These are phyloP conservation scores for Chauna torquata DNA, from an alignment of 2,113 vertebrate genomes.

Conservation along the genomic window DNA sequence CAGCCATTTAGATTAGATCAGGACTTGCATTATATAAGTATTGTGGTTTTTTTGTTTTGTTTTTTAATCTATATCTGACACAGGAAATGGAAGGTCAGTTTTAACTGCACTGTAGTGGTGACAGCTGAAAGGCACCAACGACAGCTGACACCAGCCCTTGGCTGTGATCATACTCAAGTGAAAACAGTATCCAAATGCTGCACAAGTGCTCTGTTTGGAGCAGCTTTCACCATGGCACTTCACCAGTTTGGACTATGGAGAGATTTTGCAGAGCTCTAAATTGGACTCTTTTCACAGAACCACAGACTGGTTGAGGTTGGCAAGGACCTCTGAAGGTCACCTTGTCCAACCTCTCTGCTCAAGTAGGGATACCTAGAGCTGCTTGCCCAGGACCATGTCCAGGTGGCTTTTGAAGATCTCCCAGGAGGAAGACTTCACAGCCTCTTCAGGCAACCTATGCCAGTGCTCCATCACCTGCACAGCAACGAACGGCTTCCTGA, in stretches of 20 bases:
- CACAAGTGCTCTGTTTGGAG: background rate
- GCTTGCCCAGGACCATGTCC: background rate
- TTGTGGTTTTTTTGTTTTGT: background rate
- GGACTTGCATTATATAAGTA: background rate
- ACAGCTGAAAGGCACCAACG: fast-evolving
- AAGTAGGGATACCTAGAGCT: background rate
- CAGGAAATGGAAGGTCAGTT: background rate
- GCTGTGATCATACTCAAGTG: background rate
- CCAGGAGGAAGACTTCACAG: background rate
- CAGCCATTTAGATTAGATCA: background rate
- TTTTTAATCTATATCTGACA: background rate
- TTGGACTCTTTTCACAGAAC: background rate
- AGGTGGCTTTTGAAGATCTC: background rate
- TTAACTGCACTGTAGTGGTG: background rate
- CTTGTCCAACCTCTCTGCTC: background rate
- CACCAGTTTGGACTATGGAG: background rate
- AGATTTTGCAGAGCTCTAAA: background rate
- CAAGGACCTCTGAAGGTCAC: background rate
- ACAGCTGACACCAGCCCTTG: background rate
- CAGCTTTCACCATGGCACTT: background rate
- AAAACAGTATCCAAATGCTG: background rate
- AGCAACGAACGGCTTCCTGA: background rate
- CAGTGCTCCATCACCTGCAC: background rate
- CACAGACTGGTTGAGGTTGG: background rate
- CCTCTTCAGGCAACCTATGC: background rate